Percentiles rank a stretch among this genome's conserved stretches.
Conservation (phyloP, 2,797 vertebrate genomes). For the Philypnodon macrostomus region DNA sequence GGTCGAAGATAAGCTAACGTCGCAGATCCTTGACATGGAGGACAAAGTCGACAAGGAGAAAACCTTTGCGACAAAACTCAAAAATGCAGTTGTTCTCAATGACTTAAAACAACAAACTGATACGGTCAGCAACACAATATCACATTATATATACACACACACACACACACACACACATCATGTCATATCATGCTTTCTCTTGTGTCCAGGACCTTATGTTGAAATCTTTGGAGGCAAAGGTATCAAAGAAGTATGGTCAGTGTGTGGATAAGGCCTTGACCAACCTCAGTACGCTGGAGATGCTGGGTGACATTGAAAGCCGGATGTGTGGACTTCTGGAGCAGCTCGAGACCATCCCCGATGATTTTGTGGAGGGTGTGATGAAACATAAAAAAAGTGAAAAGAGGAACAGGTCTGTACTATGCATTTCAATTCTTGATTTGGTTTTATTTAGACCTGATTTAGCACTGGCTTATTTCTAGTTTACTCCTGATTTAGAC, state of each 20-base stretch:
- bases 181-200: no score
- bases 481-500: no score
- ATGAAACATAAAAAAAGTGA: slow-evolving; percentile 77
- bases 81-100: slow-evolving; percentile 74
- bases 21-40: slow-evolving; percentile 63
- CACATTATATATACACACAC: no score
- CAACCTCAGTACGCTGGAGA: slow-evolving; percentile 75
- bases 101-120: slow-evolving; percentile 65
- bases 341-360: slow-evolving; percentile 75
- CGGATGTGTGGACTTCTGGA: slow-evolving; percentile 74
- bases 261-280: slow-evolving; percentile 68
- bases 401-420: slow-evolving; percentile 70
- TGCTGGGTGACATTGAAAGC: slow-evolving; percentile 80
- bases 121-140: no score
- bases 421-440: no score
- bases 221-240: slow-evolving; percentile 72
- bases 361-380: slow-evolving; percentile 59
- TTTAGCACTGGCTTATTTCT: no score
- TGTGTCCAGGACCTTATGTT: slow-evolving; percentile 76
- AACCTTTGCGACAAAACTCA: slow-evolving; percentile 66
- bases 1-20: slow-evolving; percentile 69
- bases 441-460: no score
- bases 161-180: no score
- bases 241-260: slow-evolving; percentile 74
- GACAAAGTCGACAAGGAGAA: slow-evolving; percentile 68